These are phyloP conservation scores for Pimephales promelas DNA, from an alignment of 2,113 vertebrate genomes.

Conservation along the genomic window DNA sequence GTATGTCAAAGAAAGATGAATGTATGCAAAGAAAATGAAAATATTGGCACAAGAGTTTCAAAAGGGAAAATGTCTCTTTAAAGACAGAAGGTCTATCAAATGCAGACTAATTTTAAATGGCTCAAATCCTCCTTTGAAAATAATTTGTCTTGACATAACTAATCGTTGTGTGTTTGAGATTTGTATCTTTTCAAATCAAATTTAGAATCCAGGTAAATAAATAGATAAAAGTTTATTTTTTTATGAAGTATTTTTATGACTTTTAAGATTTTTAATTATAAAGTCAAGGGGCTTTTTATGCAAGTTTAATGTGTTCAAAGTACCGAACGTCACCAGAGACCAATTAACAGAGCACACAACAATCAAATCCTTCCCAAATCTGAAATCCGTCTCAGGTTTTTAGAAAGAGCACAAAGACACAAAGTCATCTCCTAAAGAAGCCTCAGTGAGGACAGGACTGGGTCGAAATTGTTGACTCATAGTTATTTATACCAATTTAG, in stretches of 20 bases:
- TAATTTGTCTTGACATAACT: background rate
- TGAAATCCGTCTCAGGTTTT: conserved; percentile 47
- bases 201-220: background rate
- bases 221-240: background rate
- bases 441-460: background rate
- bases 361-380: conserved; percentile 37
- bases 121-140: background rate
- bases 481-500: conserved; percentile 14
- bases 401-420: conserved; percentile 26
- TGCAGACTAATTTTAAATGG: background rate
- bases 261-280: background rate
- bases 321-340: conserved; percentile 41
- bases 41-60: conserved; percentile 2
- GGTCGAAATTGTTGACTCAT: background rate
- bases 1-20: background rate
- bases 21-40: background rate
- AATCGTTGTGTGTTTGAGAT: background rate
- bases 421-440: conserved; percentile 13
- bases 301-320: background rate
- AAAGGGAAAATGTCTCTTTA: background rate
- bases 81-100: background rate
- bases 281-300: background rate
- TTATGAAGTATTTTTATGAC: background rate
- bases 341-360: conserved; percentile 57
- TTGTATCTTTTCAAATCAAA: background rate